Base-by-base conservation (phyloP, 2,888 invertebrate genomes). In the Temnothorax unifasciatus region DNA sequence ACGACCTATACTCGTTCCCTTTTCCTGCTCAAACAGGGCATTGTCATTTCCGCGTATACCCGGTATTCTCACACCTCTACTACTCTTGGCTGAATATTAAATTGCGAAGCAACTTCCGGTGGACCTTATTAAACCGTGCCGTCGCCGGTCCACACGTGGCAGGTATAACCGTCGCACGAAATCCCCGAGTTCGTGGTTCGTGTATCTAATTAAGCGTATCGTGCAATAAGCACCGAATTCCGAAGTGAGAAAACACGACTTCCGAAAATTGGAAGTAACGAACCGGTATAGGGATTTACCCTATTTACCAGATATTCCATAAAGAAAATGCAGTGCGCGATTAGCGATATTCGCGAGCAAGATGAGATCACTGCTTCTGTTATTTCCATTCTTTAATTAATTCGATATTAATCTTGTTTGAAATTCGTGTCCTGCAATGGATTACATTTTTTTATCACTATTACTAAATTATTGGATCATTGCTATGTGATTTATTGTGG, bases 51-150 rank as follows among this genome's bases (percentile, higher is more conserved):
- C 44, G 15, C 66, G 29, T n/a, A 5, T 47, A 64, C 44, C 29
- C 41, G 34, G n/a, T 75, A 15, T n/a, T 29, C 44, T 50, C 38
- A 25, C 52, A 11, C 44, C 59, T 71, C 34, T 64, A 21, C 8
- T 44, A 38, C 38, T 61, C 13, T 68, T 18, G 11, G 18, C 86
- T 90, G 88, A 91, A 90, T 88, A 88, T 89, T 90, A 90, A 89
- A 91, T 91, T 91, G 86, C 87, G 86, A 89, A 89, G 87, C 87
- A 90, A 88, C 84, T 81, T 73, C 66, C 63, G 85, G 75, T 75
- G 41, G 38, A 75, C 69, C 77, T 89, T 89, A 89, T 88, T 89
- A 89, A 90, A 85, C 76, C 61, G 61, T 50, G 38, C 57, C 64
- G 68, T 41, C 34, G 41, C 47, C 63, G 21, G 54, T 73, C 50